Base-by-base conservation (phyloP, 2,113 vertebrate genomes). In the Paracanthobrama guichenoti region DNA sequence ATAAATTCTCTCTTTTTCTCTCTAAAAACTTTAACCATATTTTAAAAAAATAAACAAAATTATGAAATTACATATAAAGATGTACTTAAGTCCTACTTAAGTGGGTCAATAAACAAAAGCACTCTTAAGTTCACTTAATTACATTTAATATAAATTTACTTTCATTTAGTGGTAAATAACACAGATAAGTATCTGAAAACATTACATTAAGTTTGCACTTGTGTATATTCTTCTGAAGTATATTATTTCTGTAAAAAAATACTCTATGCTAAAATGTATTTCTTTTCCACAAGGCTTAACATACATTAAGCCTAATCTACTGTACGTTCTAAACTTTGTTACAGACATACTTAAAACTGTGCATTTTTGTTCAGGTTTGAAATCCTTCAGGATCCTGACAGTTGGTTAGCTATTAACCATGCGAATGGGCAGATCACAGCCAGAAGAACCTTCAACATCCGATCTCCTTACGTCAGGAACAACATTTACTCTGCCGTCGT, bases 401-500 rank as follows among this genome's bases (percentile, higher is more conserved):
- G 91, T 48, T 98, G 97, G 97, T 92, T 99, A 85, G 91, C 84
- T 5, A 93, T 99, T 53, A 91, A 97, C 48, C 81, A 78, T 0
- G 88, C 92, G 55, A 87, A 94, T 0, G 97, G 98, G 83, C 91
- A 90, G 28, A 89, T 99, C 28, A 91, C 80, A 48, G 94, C 95
- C 55, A 95, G 83, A 88, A 93, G 92, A 77, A 85, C 85, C 26
- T 95, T 99, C 31, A 96, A 95, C 84, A 94, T 95, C 1, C 91
- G 90, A 0, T 96, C 97, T 0, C 93, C 94, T 2, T 93, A 96
- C 89, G 93, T 97, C 72, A 94, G 91, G 85, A 94, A 94, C 0
- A 96, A 94, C 76, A 92, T 96, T 90, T 98, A 98, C 94, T 91
- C 86, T 1, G 95, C 96, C 14, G 90, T 93, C 18, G 72, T 99